A percentile compares a stretch with the other conserved stretches of the same genome.
Evolutionary conservation across 2,888 invertebrate genomes (phyloP).

Genomic region (Clunio marinus): DNA sequence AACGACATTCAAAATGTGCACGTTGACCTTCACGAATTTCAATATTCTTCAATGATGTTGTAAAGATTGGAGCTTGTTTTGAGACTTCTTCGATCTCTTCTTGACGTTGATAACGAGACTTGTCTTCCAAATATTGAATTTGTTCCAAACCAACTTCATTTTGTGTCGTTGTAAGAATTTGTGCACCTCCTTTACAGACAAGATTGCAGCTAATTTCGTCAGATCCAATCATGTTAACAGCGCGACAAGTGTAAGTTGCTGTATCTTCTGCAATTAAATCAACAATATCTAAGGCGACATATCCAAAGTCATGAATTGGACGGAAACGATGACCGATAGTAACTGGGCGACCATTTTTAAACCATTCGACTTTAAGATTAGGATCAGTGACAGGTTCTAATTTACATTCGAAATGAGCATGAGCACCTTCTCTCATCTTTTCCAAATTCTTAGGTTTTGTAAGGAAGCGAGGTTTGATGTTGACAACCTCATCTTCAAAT

Average conservation of each 20-base stretch:
- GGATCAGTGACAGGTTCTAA: slow-evolving; percentile 95
- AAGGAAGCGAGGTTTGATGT: slow-evolving; percentile 76
- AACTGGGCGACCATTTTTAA: slow-evolving; percentile 88
- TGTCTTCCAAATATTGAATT: slow-evolving; percentile 84
- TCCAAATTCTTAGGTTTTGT: slow-evolving; percentile 83
- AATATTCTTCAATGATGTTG: slow-evolving; percentile 84
- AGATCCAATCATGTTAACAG: slow-evolving; percentile 82
- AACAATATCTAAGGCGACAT: slow-evolving; percentile 93
- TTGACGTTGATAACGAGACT: slow-evolving; percentile 68
- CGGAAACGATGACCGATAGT: slow-evolving; percentile 92
- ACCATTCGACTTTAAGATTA: slow-evolving; percentile 96
- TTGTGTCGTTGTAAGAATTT: slow-evolving; percentile 78
- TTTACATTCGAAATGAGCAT: slow-evolving; percentile 97
- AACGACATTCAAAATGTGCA: slow-evolving; percentile 89
- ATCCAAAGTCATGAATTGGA: slow-evolving; percentile 97
- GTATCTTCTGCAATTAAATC: slow-evolving; percentile 95
- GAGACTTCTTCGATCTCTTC: slow-evolving; percentile 77
- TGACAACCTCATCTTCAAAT: slow-evolving; percentile 76
- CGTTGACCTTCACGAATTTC: slow-evolving; percentile 92
- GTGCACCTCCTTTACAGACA: slow-evolving; percentile 69
- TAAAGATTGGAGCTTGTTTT: slow-evolving; percentile 88
- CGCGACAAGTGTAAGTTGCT: slow-evolving; percentile 89
- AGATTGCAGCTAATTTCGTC: slow-evolving; percentile 77
- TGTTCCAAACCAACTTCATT: slow-evolving; percentile 85
- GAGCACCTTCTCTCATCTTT: slow-evolving; percentile 81